Evolutionary conservation across 2,797 vertebrate species (phyloP), one percentile per base, ranked within the genome.

Genomic region (Pelobates cultripes): DNA sequence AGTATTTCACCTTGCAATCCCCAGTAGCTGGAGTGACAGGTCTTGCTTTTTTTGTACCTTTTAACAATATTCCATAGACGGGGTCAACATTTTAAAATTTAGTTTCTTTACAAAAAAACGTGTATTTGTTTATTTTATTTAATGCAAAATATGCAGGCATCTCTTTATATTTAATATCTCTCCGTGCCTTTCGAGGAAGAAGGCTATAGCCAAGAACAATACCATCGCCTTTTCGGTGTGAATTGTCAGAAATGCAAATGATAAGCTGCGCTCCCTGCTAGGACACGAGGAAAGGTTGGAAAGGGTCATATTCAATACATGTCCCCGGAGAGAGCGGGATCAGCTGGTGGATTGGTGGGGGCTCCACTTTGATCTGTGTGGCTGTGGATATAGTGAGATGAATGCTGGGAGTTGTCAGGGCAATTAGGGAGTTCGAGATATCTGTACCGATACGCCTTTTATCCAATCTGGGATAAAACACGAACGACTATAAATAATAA

Each of bases 401-500:
- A 74, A 71, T 72, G 55, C 80, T 77, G 79, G 5, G 79, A 76
- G 66, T 17, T 64, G 60, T 82, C 73, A 76, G 67, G 79, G 67
- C 69, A 82, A 77, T 77, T 82, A 77, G 74, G 10, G 63, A 71
- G 28, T 76, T 64, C 61, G 40, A 28, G 61, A 41, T 28, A 64
- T 40, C 3, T 64, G 28, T 28, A 40, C n/a, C 17, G 28, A 64
- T 28, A 40, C 4, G 55, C 55, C 9, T 57, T 57, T 57, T 12
- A 12, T 57, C 55, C 55, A 12, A 12, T 57, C 55, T 12, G 55
- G 9, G 13, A 57, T 57, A 14, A 12, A 10, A 57, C 55, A 57
- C 55, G 2, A 3, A 10, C 47, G 47, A 28, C 28, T 2, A 28
- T 51, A 3, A 51, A 51, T 51, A 51, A 51, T 51, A 51, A 51